Conservation (phyloP, 2,113 vertebrate species). For the Lipophrys pholis region DNA sequence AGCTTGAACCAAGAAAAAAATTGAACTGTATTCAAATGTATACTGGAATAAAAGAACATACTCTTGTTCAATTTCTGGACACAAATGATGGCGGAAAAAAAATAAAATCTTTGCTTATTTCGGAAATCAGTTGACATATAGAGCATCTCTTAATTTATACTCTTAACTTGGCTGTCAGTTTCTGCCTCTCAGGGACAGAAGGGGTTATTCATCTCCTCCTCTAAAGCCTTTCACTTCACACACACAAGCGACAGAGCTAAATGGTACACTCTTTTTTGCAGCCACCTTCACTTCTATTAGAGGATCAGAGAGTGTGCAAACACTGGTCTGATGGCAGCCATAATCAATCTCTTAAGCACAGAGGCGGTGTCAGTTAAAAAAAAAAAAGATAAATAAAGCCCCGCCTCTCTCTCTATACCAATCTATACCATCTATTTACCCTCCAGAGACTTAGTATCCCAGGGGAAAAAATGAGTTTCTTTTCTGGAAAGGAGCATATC, state of each 20-base stretch:
- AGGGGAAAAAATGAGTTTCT: neutral
- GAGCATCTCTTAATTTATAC: slow-evolving; percentile 42
- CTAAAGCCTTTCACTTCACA: slow-evolving; percentile 27
- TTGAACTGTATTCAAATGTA: slow-evolving; percentile 25
- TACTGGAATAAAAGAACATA: slow-evolving; percentile 9
- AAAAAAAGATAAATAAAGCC: slow-evolving; percentile 4
- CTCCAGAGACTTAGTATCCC: slow-evolving; percentile 11
- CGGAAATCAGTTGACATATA: slow-evolving; percentile 22
- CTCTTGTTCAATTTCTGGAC: slow-evolving; percentile 10
- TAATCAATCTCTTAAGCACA: slow-evolving; percentile 61
- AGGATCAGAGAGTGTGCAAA: slow-evolving; percentile 56
- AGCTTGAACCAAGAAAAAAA: neutral
- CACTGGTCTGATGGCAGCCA: slow-evolving; percentile 54
- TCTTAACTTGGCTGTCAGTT: slow-evolving; percentile 2
- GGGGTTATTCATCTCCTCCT: slow-evolving; percentile 37
- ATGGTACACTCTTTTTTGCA: slow-evolving; percentile 37
- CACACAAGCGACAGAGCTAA: slow-evolving; percentile 26
- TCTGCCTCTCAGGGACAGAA: slow-evolving; percentile 20
- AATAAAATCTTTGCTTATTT: slow-evolving; percentile 35
- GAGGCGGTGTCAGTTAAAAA: slow-evolving; percentile 20
- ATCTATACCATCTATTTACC: slow-evolving; percentile 35
- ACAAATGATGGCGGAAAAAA: slow-evolving; percentile 25
- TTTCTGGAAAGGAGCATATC: slow-evolving; percentile 22
- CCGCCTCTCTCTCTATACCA: neutral
- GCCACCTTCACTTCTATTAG: slow-evolving; percentile 50